Conservation (phyloP, 1,140 invertebrate species). For the Apis laboriosa region DNA sequence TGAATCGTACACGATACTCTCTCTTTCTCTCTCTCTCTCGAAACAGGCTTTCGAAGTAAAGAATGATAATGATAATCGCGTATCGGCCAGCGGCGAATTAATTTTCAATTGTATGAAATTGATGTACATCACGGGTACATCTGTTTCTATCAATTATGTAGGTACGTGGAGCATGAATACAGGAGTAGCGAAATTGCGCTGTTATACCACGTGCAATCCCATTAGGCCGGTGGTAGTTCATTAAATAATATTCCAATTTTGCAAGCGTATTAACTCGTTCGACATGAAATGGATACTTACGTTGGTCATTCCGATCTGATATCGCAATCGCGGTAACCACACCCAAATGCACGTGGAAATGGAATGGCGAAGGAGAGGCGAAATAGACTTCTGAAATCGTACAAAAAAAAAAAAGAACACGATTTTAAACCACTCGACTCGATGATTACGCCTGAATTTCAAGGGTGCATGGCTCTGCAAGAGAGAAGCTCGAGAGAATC, state of each 20-base stretch:
- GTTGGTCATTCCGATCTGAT: background rate
- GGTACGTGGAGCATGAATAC: background rate
- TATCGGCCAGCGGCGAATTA: conserved; percentile 2
- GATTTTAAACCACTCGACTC: too few species aligned
- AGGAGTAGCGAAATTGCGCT: conserved; percentile 13
- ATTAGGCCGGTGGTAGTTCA: conserved; percentile 30
- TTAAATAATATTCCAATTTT: conserved; percentile 52
- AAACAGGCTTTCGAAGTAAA: too few species aligned
- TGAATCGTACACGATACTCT: background rate
- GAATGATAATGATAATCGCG: conserved; percentile 1
- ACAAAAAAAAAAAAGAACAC: background rate
- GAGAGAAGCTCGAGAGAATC: background rate
- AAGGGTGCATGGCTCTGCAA: too few species aligned
- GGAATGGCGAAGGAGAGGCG: background rate
- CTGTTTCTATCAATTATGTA: conserved; percentile 39
- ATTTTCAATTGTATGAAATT: conserved; percentile 30
- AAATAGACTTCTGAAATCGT: background rate
- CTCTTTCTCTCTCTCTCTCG: too few species aligned
- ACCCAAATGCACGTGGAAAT: background rate
- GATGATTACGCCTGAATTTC: background rate
- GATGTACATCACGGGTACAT: conserved; percentile 2
- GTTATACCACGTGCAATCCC: conserved; percentile 19
- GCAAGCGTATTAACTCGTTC: conserved; percentile 27
- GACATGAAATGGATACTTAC: conserved; percentile 28
- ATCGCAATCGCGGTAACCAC: background rate